Evolutionary conservation across 2,113 vertebrate genomes (phyloP).

Genomic region (Perognathus longimembris): DNA sequence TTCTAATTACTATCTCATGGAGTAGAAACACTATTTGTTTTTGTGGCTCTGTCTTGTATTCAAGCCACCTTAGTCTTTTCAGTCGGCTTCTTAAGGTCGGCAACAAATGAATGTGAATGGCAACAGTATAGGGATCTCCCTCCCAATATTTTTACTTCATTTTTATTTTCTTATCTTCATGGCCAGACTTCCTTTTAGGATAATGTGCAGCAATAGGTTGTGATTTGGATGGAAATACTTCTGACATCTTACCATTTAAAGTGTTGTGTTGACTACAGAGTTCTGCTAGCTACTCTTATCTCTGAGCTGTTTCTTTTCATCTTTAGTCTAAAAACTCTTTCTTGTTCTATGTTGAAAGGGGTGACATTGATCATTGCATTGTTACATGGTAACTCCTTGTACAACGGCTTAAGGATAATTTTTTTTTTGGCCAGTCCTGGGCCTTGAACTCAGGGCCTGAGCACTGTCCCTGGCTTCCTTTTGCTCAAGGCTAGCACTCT

Average conservation of each 20-base stretch:
- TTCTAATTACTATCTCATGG: neutral
- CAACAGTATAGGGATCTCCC: neutral
- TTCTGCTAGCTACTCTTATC: neutral
- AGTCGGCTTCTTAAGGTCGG: slow-evolving; percentile 4
- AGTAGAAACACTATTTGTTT: slow-evolving; percentile 11
- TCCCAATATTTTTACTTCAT: neutral
- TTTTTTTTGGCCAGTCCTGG: no score
- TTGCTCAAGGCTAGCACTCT: no score
- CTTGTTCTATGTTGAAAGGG: no score
- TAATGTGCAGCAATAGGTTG: neutral
- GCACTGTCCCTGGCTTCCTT: no score
- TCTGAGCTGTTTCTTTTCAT: slow-evolving; percentile 18
- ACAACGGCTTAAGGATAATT: no score
- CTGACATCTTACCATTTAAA: neutral
- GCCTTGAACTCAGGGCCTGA: no score
- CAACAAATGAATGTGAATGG: slow-evolving; percentile 20
- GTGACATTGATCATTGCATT: no score
- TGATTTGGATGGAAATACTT: slow-evolving; percentile 17
- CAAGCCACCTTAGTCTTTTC: slow-evolving; percentile 8
- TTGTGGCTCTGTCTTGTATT: slow-evolving; percentile 1
- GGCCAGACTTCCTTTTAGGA: neutral
- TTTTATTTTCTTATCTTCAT: slow-evolving; percentile 1
- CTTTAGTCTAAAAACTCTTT: slow-evolving; percentile 52
- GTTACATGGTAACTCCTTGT: no score
- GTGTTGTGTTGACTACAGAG: neutral